A percentile compares a stretch with the other conserved stretches of the same genome.
phyloP scores from a whole-genome alignment of 2,113 vertebrate genomes.

The rat (Rattus norvegicus) region GRCr8 NC_086028.1:10126001-10126500 shows the following conservation, averaged over 20 bases:
- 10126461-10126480: not conserved
- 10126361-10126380: accelerated
- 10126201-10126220: not conserved
- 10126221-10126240: not conserved
- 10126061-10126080: not conserved
- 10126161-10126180: not conserved
- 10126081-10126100: not conserved
- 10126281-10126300: not conserved
- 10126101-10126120: not conserved
- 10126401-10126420: not conserved
- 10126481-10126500: not conserved
- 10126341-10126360: not conserved
- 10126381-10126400: too few species aligned
- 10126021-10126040: not conserved
- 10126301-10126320: not conserved
- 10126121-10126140: not conserved
- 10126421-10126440: not conserved
- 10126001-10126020: not conserved
- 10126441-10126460: not conserved
- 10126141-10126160: not conserved
- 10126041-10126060: not conserved
- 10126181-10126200: not conserved
- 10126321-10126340: not conserved
- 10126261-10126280: not conserved
- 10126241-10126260: not conserved